A percentile compares a stretch with the other conserved stretches of the same genome.
Conservation (phyloP, 2,113 vertebrate species). For the Diphyllodes magnificus region DNA sequence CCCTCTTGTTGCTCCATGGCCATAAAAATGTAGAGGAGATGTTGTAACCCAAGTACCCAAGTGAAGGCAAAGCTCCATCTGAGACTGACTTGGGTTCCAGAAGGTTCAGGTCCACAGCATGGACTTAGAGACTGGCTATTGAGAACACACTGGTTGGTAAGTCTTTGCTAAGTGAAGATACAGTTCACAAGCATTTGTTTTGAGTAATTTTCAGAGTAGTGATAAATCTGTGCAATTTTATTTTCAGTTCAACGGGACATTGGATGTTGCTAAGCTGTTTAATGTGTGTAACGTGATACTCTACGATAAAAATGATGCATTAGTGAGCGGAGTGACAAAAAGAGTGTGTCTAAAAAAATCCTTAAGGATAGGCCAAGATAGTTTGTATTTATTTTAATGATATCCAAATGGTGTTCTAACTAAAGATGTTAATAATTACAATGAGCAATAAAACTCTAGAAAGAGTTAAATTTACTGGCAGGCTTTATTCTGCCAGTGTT, state of each 20-base stretch:
- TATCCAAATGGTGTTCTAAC: constrained; percentile 1
- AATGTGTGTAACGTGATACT: background rate
- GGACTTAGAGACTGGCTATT: background rate
- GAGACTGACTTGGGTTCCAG: background rate
- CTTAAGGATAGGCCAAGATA: background rate
- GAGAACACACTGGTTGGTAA: background rate
- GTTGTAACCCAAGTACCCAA: background rate
- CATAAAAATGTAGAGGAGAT: background rate
- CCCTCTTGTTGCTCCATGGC: background rate
- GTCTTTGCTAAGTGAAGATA: background rate
- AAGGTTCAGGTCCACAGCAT: background rate
- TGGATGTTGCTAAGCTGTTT: background rate
- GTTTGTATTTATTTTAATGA: constrained; percentile 6
- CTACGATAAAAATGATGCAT: background rate
- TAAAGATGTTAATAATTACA: constrained; percentile 14
- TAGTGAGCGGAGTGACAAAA: background rate
- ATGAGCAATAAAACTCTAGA: background rate
- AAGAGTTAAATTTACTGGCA: constrained; percentile 6
- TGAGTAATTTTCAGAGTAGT: fast-evolving
- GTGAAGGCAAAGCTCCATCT: background rate
- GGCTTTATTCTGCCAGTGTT: background rate
- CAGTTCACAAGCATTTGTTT: background rate
- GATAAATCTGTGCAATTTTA: background rate
- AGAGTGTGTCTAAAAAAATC: background rate
- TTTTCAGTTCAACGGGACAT: background rate